Evolutionary conservation across 2,113 vertebrate genomes (phyloP).

Genomic region (Verasper variegatus): DNA sequence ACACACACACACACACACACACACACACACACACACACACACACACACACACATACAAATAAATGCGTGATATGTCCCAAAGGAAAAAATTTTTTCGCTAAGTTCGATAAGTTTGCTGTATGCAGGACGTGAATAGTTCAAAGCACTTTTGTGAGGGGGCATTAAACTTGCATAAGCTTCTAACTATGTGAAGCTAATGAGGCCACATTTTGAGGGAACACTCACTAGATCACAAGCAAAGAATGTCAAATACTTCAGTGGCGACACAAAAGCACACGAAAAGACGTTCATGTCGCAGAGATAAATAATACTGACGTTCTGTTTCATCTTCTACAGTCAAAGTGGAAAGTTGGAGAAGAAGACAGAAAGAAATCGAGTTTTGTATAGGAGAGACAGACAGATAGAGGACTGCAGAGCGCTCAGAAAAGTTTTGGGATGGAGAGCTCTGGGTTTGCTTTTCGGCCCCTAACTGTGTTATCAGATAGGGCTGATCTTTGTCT

Average conservation of each 20-base stretch:
- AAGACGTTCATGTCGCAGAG: constrained; percentile 1
- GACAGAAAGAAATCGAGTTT: not conserved
- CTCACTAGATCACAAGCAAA: constrained; percentile 25
- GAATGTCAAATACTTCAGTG: constrained; percentile 14
- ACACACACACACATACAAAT: not conserved
- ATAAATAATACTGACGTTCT: not conserved
- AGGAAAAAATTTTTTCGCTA: constrained; percentile 7
- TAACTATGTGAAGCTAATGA: constrained; percentile 42
- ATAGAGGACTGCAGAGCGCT: constrained; percentile 8
- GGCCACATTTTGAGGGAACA: not conserved
- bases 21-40: not conserved
- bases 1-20: too few species aligned
- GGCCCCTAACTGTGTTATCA: constrained; percentile 15
- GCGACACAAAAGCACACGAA: not conserved
- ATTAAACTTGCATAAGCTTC: not conserved
- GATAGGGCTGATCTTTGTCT: constrained; percentile 1
- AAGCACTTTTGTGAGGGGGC: not conserved
- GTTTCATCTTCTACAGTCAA: not conserved
- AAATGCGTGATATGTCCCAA: not conserved
- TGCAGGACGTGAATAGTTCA: constrained; percentile 26
- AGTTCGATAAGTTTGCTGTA: too few species aligned
- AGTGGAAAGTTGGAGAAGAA: not conserved
- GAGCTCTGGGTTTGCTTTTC: constrained; percentile 16
- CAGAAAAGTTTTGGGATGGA: constrained; percentile 21
- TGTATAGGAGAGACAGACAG: not conserved